phyloP scores from a whole-genome alignment of 2,113 vertebrate species.

The Lasiurus borealis region DNA sequence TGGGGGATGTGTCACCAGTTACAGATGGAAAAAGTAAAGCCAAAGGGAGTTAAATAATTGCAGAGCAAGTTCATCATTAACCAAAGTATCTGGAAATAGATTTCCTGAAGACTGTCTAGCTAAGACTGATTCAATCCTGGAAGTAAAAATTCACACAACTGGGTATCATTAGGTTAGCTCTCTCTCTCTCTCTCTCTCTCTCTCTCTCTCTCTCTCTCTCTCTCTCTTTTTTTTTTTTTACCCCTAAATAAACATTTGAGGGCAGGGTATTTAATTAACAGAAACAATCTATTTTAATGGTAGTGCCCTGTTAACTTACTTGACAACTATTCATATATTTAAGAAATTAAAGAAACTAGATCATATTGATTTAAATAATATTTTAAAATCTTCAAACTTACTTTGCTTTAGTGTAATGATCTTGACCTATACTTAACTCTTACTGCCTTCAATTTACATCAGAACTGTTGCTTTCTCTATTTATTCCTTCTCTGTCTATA shows the following conservation, averaged over 20 bases:
- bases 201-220: too few relatives aligned
- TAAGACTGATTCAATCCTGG: neutral
- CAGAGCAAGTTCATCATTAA: neutral
- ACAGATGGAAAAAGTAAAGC: slow-evolving; percentile 39
- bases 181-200: too few relatives aligned
- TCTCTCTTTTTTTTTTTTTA: too few relatives aligned
- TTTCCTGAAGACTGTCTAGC: neutral
- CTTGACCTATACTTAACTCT: neutral
- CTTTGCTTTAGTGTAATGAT: neutral
- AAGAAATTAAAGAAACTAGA: neutral
- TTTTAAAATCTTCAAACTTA: neutral
- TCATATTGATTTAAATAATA: slow-evolving; percentile 1
- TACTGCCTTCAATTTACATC: neutral
- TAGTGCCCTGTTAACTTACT: neutral
- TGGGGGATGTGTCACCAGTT: slow-evolving; percentile 35
- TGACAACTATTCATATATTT: neutral
- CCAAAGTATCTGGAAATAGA: neutral
- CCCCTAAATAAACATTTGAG: neutral
- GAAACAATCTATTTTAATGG: neutral
- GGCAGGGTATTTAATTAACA: neutral
- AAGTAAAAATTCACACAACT: slow-evolving; percentile 1
- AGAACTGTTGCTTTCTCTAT: neutral
- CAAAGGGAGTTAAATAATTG: neutral
- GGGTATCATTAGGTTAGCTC: neutral
- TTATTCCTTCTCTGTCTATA: neutral